Evolutionary conservation across 2,113 vertebrate genomes (phyloP).

Genomic region (Clarias gariepinus): DNA sequence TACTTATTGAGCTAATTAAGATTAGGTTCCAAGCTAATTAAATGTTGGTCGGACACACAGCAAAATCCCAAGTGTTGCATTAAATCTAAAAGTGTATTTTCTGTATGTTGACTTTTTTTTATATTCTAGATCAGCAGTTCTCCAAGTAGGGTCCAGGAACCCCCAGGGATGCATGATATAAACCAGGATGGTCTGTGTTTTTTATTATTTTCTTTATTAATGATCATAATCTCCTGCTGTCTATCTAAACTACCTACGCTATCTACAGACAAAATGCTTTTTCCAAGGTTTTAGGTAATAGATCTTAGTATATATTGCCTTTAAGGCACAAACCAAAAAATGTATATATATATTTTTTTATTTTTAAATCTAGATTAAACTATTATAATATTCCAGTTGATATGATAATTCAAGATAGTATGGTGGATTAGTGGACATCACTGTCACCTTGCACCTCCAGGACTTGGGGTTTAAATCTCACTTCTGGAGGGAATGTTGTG

Average conservation of each 20-base stretch:
- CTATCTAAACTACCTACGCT: not conserved
- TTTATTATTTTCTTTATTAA: not conserved
- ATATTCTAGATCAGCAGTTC: not conserved
- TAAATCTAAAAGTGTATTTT: not conserved
- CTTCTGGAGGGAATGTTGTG: too few species aligned
- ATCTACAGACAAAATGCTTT: not conserved
- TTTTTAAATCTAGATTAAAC: not conserved
- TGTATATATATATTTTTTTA: not conserved
- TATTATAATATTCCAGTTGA: not conserved
- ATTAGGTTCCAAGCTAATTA: not conserved
- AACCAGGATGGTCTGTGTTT: not conserved
- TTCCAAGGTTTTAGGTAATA: not conserved
- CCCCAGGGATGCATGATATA: not conserved
- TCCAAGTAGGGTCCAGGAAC: not conserved
- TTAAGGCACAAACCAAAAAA: not conserved
- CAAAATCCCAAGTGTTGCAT: not conserved
- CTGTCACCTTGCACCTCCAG: too few species aligned
- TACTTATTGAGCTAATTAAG: not conserved
- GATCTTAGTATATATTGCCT: not conserved
- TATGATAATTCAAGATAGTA: too few species aligned
- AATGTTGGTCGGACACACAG: not conserved
- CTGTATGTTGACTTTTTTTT: not conserved
- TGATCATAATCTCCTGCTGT: not conserved
- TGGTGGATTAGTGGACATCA: too few species aligned
- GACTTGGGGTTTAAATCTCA: too few species aligned